phyloP scores from a whole-genome alignment of 2,113 vertebrate species.

The Physeter macrocephalus region DNA sequence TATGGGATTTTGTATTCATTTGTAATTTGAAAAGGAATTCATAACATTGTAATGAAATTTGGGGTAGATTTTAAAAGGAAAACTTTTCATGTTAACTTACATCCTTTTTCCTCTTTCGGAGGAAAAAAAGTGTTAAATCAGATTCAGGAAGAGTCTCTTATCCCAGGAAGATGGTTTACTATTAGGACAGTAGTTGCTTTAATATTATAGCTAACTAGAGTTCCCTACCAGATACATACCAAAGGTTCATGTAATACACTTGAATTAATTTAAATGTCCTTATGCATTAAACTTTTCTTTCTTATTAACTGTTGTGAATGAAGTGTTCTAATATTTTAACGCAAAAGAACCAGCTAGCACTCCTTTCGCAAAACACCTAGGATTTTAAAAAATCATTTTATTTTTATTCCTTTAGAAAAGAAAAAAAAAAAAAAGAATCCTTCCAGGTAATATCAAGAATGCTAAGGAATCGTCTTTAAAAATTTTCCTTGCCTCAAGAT shows the following conservation, averaged over 20 bases:
- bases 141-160: neutral
- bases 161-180: neutral
- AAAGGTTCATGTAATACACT: neutral
- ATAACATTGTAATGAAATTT: neutral
- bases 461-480: neutral
- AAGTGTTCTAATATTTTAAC: neutral
- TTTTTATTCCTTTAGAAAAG: constrained; percentile 6
- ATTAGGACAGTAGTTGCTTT: neutral
- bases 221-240: neutral
- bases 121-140: neutral
- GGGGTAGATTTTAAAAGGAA: neutral
- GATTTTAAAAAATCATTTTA: neutral
- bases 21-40: neutral
- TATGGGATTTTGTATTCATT: neutral
- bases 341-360: neutral
- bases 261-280: constrained; percentile 4
- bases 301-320: neutral
- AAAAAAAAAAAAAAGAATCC: neutral
- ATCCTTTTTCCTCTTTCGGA: neutral
- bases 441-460: neutral
- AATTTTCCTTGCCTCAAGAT: neutral
- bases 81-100: neutral
- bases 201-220: neutral
- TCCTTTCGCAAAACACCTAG: neutral
- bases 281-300: neutral